These are phyloP conservation scores for Fragum whitleyi DNA, from an alignment of 2,888 invertebrate species.

Conservation along the genomic window DNA sequence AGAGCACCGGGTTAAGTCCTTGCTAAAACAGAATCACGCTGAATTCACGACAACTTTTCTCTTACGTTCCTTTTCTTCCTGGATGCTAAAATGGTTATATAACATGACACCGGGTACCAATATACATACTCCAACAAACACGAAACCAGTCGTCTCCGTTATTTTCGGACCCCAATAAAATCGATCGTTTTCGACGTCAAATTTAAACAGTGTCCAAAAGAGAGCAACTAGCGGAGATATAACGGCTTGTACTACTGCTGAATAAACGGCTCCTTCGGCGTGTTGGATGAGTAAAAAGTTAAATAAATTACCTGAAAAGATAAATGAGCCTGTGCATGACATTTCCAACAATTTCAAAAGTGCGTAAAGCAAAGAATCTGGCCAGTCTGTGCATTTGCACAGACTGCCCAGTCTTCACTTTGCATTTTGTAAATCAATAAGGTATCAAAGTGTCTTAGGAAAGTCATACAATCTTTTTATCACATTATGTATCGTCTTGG, in stretches of 20 bases:
- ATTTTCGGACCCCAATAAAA: conserved; percentile 72
- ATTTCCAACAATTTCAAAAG: too few species aligned
- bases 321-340: too few species aligned
- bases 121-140: conserved; percentile 68
- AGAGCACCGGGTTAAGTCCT: too few species aligned
- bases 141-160: conserved; percentile 72
- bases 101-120: conserved; percentile 73
- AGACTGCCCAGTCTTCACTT: too few species aligned
- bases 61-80: conserved; percentile 63
- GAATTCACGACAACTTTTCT: background rate
- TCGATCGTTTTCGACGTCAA: conserved; percentile 53
- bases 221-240: conserved; percentile 72
- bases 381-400: too few species aligned
- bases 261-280: conserved; percentile 77
- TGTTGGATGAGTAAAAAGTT: conserved; percentile 74
- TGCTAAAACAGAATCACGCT: background rate
- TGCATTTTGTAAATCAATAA: too few species aligned
- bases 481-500: too few species aligned
- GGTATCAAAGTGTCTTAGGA: too few species aligned
- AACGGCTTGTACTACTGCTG: conserved; percentile 72
- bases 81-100: conserved; percentile 73
- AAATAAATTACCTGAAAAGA: conserved; percentile 70
- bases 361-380: too few species aligned
- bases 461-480: too few species aligned
- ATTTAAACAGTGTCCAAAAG: conserved; percentile 79